Evolutionary conservation across 2,797 vertebrate species (phyloP), one percentile per base, ranked within the genome.

Genomic region (Dryobates pubescens): DNA sequence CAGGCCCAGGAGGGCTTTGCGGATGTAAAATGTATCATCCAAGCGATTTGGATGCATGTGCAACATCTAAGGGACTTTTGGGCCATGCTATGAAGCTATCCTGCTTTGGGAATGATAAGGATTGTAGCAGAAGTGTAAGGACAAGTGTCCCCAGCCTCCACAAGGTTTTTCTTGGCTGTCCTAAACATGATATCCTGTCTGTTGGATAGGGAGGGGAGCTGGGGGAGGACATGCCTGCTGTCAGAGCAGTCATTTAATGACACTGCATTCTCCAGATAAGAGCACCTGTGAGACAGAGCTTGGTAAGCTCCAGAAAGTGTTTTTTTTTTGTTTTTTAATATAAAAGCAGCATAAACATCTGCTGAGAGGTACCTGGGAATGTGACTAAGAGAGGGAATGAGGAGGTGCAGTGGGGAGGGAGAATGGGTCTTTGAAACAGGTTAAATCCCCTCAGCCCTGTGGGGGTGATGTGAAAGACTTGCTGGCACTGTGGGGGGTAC

Each of bases 281-380:
- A 90, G 65, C 84, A 81, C 47, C 63, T 83, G 63, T 0, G 2
- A 90, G 79, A 81, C 20, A 70, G 54, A 41, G 17, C 57, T 86
- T 23, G 61, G 67, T 75, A n/a, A 81, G 53, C 91, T 83, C 47
- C 27, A 82, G 59, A 78, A 83, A 72, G 70, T 69, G 83, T 88
- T 38, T 45, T 27, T 83, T 89, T 92, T 45, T 54, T 81, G 57
- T 43, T 45, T 30, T 81, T 92, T 90, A 43, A 43, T 54, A 83
- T 61, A 86, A 83, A 95, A 87, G 11, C 63, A 61, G 47, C 19
- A 15, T 90, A 79, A 95, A 94, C 91, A 83, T 93, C 85, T 95
- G 89, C 63, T 83, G 80, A 83, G 85, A 69, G n/a, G 53, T 88
- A 88, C 53, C 79, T 89, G 82, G 61, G 64, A 88, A 92, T 1